These are phyloP conservation scores for Pygoscelis antarcticus DNA, from an alignment of 2,113 vertebrate species.

Conservation along the genomic window DNA sequence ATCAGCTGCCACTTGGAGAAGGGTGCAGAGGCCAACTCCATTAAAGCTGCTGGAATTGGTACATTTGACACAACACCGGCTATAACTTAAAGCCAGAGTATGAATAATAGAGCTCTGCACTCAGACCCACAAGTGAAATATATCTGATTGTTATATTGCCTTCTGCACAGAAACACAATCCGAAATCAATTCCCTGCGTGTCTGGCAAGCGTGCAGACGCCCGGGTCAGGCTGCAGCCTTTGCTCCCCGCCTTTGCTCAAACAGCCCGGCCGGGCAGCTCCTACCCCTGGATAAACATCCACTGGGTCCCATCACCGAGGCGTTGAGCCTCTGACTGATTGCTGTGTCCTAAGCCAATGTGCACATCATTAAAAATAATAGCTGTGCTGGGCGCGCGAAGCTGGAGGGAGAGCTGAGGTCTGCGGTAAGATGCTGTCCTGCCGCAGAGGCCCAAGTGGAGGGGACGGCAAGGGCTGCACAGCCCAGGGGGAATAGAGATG, in stretches of 20 bases:
- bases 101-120: constrained; percentile 59
- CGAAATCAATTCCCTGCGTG: constrained; percentile 26
- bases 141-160: background rate
- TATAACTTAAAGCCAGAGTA: constrained; percentile 53
- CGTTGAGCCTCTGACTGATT: background rate
- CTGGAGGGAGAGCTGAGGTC: background rate
- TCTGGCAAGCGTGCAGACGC: background rate
- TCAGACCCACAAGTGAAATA: constrained; percentile 47
- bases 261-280: background rate
- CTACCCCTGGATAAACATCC: background rate
- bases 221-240: background rate
- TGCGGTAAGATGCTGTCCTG: background rate
- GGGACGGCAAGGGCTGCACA: background rate
- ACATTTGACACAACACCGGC: constrained; percentile 61
- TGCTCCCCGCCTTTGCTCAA: background rate
- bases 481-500: background rate
- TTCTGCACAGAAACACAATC: constrained; percentile 19
- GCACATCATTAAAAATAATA: background rate
- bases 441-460: fast-evolving
- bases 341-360: background rate
- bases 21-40: constrained; percentile 69
- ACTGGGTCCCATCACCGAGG: background rate
- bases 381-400: background rate
- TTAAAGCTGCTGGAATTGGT: constrained; percentile 72
- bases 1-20: constrained; percentile 44